Conservation (phyloP, 1,140 invertebrate species). For the Dryas iulia region DNA sequence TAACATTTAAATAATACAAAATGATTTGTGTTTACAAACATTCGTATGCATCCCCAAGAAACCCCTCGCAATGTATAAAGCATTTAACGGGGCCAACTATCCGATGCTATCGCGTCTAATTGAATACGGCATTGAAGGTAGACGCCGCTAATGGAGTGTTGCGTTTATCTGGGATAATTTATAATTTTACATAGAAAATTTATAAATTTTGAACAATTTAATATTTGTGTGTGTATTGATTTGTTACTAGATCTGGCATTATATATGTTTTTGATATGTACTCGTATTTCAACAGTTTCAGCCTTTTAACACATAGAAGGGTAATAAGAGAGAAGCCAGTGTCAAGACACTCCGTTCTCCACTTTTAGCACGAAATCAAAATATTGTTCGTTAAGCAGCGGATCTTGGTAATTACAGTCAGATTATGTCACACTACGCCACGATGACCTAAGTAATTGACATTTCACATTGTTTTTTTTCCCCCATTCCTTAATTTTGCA, state of each 20-base stretch:
- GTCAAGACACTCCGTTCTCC: too few relatives aligned
- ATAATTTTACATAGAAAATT: slow-evolving; percentile 9
- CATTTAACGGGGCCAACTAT: slow-evolving; percentile 19
- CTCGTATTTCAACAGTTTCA: too few relatives aligned
- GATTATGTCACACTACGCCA: too few relatives aligned
- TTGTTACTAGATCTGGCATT: background rate
- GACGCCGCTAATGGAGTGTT: slow-evolving; percentile 36
- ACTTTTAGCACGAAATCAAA: too few relatives aligned
- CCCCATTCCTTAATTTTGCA: too few relatives aligned
- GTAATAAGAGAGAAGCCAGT: too few relatives aligned
- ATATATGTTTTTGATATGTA: background rate
- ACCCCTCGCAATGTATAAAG: slow-evolving; percentile 28
- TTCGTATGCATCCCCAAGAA: slow-evolving; percentile 26
- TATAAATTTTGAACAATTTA: background rate
- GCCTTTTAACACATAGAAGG: too few relatives aligned
- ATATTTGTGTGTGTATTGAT: background rate
- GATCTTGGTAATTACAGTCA: too few relatives aligned
- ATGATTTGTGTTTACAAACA: background rate
- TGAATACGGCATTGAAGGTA: slow-evolving; percentile 49
- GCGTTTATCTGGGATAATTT: slow-evolving; percentile 17
- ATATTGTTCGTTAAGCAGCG: too few relatives aligned
- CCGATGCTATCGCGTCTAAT: slow-evolving; percentile 37
- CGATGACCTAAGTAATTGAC: too few relatives aligned
- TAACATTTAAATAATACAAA: background rate
- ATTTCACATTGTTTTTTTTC: too few relatives aligned